Evolutionary conservation across 2,888 invertebrate genomes (phyloP), one percentile per base, ranked within the genome.

Genomic region (Eucriotettix oculatus): DNA sequence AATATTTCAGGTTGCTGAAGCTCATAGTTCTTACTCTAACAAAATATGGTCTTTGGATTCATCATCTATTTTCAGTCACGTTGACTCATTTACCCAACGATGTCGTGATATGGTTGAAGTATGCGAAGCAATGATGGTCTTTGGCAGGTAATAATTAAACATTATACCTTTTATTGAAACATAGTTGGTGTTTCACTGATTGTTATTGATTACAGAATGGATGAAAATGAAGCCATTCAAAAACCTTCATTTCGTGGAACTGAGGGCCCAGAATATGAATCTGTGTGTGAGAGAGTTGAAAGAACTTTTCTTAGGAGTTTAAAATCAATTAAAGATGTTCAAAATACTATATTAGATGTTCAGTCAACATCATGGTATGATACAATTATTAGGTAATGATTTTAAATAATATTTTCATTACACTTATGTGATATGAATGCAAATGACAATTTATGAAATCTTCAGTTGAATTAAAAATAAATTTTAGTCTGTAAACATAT

Each of bases 71-170:
- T 92, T 94, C 70, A 89, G 89, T 68, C 89, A 91, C 68, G 79
- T 93, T 14, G 87, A 93, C 71, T 87, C 90, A 0, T 93, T 91
- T 70, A 81, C 90, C 42, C 87, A 89, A 71, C 78, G 94, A 58
- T 86, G 93, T 66, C 82, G 85, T 63, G 90, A 94, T 73, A 80
- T 93, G 74, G 80, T 91, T 56, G 88, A 93, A 74, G 85, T 94
- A 16, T 93, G 91, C 70, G 86, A 90, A 67, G 85, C 89, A 58
- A 91, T 93, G 86, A 85, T 90, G 62, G 87, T 89, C 60, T 94
- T 92, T 74, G 90, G 88, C 5, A 80, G 90, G 74, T 81, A 71
- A 64, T 40, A 17, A 29, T 29, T 29, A 29, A 29, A 7, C 29
- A 29, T 29, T 29, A 29, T 7, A 29, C 29, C 7, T 29, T 29